Base-by-base conservation (phyloP, 2,888 invertebrate species). In the Dynastes hyllus region DNA sequence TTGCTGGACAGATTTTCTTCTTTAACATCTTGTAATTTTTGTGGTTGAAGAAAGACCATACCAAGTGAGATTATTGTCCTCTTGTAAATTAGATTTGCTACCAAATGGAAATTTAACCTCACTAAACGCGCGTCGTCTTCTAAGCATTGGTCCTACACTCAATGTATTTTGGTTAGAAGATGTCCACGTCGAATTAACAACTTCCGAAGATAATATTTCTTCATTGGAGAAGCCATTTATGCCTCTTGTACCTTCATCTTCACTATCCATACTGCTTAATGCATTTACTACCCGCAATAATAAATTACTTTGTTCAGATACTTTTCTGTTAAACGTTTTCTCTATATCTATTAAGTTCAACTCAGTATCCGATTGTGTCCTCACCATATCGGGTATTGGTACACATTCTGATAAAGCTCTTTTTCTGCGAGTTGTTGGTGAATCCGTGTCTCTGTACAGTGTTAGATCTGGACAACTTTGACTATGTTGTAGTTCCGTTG, bases 351-450 rank as follows among this genome's bases (percentile, higher is more conserved):
- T 95, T 61, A 93, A 92, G 79, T 93, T 91, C 65, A 96, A 90
- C 87, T 96, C 95, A 0, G 94, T 94, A 83, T 96, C 96, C 0
- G 96, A 96, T 81, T 94, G 93, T 73, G 94, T 93, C 78, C 94
- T 91, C 4, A 88, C 87, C 3, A 94, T 88, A 84, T 86, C 85
- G 2, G 76, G 63, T 45, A 58, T 16, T 80, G 80, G 82, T 61
- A 84, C 91, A 79, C 93, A 92, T 87, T 93, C 93, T 0, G 94
- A 94, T 83, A 93, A 93, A 0, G 94, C 94, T 75, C 94, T 90
- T 80, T 88, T 88, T 75, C 88, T 83, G 1, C 79, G 75, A 76
- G 84, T 85, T 89, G 92, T 82, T 90, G 92, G 81, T 79, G 87
- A 79, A 88, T 88, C 73, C 6, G 53, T 51, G 90, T 91, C 76